Percentiles rank a stretch among this genome's conserved stretches.
phyloP scores from a whole-genome alignment of 2,797 vertebrate species.

The Fratercula arctica region DNA sequence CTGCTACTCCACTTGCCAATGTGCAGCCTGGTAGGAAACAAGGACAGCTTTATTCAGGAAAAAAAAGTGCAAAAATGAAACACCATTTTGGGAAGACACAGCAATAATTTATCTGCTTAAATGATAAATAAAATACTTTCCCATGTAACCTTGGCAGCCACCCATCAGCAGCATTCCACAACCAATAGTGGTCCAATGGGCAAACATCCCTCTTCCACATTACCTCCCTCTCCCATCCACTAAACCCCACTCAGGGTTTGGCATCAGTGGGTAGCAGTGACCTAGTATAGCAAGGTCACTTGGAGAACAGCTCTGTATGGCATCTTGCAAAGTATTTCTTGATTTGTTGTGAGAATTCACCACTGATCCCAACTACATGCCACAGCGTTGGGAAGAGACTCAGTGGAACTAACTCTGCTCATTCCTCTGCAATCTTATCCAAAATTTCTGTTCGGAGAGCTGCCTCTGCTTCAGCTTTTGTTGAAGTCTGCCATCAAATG shows the following conservation, averaged over 20 bases:
- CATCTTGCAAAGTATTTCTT: not conserved
- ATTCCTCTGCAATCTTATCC: not conserved
- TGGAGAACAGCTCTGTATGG: not conserved
- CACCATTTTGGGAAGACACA: not conserved
- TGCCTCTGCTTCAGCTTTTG: not conserved
- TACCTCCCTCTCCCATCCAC: not conserved
- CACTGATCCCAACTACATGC: not conserved
- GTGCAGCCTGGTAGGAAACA: not conserved
- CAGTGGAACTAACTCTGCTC: not conserved
- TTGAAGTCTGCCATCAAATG: not conserved
- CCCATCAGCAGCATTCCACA: not conserved
- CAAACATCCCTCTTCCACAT: constrained; percentile 9
- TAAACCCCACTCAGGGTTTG: constrained; percentile 30
- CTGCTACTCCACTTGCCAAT: not conserved
- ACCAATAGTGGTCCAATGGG: not conserved
- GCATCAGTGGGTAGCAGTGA: not conserved
- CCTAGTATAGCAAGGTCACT: not conserved
- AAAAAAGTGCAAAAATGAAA: not conserved
- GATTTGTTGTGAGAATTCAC: constrained; percentile 12
- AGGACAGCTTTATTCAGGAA: not conserved
- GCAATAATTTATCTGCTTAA: constrained; percentile 16
- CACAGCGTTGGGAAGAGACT: not conserved
- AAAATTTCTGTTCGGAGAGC: not conserved
- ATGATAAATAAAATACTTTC: constrained; percentile 19
- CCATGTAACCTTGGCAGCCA: not conserved